phyloP scores from a whole-genome alignment of 2,797 vertebrate genomes.

The Sphenopsis melanotis region DNA sequence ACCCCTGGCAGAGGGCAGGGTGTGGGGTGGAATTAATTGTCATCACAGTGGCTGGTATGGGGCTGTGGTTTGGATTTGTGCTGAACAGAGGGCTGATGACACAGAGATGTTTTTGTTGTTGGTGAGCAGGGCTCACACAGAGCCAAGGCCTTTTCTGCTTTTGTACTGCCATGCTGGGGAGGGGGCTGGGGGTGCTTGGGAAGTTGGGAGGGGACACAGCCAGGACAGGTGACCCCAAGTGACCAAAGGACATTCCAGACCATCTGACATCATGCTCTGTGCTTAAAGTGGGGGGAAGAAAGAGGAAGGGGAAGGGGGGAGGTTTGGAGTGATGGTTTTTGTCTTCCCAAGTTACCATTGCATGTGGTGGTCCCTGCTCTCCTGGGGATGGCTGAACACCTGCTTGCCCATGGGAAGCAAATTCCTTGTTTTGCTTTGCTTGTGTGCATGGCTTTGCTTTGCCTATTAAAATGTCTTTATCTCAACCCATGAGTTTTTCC shows the following conservation, averaged over 20 bases:
- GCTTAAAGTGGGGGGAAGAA: fast-evolving
- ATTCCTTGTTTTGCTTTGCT: background rate
- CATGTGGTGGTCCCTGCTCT: fast-evolving
- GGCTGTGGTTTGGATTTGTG: background rate
- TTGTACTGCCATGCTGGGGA: background rate
- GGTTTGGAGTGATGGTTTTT: fast-evolving
- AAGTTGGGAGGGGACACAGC: background rate
- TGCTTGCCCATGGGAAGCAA: background rate
- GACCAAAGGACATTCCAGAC: background rate
- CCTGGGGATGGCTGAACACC: background rate
- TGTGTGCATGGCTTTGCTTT: background rate
- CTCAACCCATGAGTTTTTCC: fast-evolving
- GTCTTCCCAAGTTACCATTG: fast-evolving
- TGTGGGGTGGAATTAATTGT: background rate
- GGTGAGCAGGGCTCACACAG: background rate
- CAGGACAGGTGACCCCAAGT: background rate
- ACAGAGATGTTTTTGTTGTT: background rate
- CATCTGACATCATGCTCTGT: background rate
- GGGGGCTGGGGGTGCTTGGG: fast-evolving
- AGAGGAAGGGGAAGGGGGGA: background rate
- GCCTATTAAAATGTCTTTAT: background rate
- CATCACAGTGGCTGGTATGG: too few relatives aligned
- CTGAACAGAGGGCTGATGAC: fast-evolving
- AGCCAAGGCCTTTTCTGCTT: background rate
- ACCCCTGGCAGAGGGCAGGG: background rate